These are phyloP conservation scores for Nymphalis urticae DNA, from an alignment of 2,888 invertebrate species.

Conservation along the genomic window DNA sequence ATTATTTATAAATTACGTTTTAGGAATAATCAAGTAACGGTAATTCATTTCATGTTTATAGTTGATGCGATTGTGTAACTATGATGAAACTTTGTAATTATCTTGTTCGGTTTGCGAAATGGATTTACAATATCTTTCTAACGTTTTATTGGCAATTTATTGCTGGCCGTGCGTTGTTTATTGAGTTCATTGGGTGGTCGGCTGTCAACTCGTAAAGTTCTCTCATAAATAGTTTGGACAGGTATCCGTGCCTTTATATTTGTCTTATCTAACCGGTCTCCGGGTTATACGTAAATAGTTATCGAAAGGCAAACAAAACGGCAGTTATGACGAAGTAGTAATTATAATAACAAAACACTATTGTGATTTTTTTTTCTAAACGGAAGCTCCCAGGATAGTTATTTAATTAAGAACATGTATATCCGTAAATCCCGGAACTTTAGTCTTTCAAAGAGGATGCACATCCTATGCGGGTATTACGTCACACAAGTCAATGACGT, in stretches of 20 bases:
- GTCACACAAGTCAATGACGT: conserved; percentile 1
- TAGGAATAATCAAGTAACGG: not conserved
- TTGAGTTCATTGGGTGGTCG: conserved; percentile 40
- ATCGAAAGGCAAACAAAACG: conserved; percentile 11
- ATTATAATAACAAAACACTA: not conserved
- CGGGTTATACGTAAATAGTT: conserved; percentile 26
- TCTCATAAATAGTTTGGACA: conserved; percentile 42
- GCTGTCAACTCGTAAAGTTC: conserved; percentile 45
- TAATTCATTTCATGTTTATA: not conserved
- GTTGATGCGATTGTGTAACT: not conserved
- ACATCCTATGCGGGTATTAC: conserved; percentile 47
- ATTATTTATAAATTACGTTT: not conserved
- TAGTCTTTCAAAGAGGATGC: conserved; percentile 38
- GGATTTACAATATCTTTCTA: conserved; percentile 38
- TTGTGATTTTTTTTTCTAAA: not conserved
- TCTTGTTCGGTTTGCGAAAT: conserved; percentile 30
- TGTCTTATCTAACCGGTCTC: conserved; percentile 40
- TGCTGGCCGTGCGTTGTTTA: conserved; percentile 41
- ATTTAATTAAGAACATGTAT: conserved; percentile 5
- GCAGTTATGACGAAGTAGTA: not conserved
- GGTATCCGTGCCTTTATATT: conserved; percentile 37
- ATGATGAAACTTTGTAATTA: conserved; percentile 14
- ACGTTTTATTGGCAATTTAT: conserved; percentile 46
- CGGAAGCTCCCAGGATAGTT: conserved; percentile 16
- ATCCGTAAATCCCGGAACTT: conserved; percentile 28